phyloP scores from a whole-genome alignment of 2,888 invertebrate species.

The Marasmarcha lunaedactyla region DNA sequence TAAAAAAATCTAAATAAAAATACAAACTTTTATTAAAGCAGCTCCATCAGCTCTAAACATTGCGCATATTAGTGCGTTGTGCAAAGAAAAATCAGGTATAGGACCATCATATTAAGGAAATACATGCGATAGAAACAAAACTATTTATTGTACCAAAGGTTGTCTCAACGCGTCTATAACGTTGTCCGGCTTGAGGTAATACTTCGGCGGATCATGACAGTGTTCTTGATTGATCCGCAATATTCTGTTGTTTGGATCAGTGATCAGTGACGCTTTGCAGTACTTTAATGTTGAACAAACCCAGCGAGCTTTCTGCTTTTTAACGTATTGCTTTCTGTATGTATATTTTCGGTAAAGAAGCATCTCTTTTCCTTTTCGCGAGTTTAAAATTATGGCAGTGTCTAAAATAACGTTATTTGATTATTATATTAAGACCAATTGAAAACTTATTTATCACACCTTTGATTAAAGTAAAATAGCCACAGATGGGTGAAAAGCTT shows the following conservation, averaged over 20 bases:
- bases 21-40: too few species aligned
- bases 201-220: constrained; percentile 49
- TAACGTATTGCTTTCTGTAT: constrained; percentile 47
- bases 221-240: constrained; percentile 40
- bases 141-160: constrained; percentile 15
- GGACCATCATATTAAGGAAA: too few species aligned
- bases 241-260: constrained; percentile 35
- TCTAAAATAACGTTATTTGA: too few species aligned
- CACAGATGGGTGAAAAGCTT: too few species aligned
- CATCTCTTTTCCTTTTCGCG: constrained; percentile 56
- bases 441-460: too few species aligned
- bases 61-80: too few species aligned
- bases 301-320: constrained; percentile 36
- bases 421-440: too few species aligned
- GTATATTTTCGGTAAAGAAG: constrained; percentile 47
- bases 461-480: too few species aligned
- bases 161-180: constrained; percentile 40
- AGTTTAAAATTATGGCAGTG: constrained; percentile 43
- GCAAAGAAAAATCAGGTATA: too few species aligned
- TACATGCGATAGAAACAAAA: too few species aligned
- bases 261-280: constrained; percentile 47
- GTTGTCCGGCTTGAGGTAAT: constrained; percentile 45
- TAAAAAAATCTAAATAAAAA: too few species aligned
- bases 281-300: constrained; percentile 53
- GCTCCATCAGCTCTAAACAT: too few species aligned